Percentiles rank a stretch among this genome's conserved stretches.
Conservation (phyloP, 2,888 invertebrate genomes). For the Anthoptus insignis region DNA sequence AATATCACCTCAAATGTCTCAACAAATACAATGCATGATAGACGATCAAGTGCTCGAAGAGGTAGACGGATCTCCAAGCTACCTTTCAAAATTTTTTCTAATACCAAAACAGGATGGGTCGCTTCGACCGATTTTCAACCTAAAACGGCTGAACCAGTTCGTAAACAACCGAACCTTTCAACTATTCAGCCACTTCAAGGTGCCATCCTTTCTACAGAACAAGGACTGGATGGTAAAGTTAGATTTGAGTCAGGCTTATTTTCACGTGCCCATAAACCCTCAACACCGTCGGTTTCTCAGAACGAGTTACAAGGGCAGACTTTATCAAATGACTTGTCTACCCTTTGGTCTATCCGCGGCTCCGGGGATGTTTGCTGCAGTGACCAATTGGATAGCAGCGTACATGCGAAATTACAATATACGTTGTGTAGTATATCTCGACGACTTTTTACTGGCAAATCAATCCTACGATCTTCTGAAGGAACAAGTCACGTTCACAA, state of each 20-base stretch:
- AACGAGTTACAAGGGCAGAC: conserved; percentile 29
- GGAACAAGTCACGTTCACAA: too few relatives aligned
- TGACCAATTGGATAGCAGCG: background rate
- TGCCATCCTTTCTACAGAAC: conserved; percentile 43
- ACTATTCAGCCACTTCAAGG: conserved; percentile 40
- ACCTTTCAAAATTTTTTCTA: conserved; percentile 43
- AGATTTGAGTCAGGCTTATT: conserved; percentile 47
- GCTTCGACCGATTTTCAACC: conserved; percentile 40
- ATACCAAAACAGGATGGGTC: conserved; percentile 39
- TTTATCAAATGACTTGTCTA: conserved; percentile 39
- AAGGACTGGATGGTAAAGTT: conserved; percentile 45
- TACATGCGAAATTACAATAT: background rate
- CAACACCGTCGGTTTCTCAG: conserved; percentile 44
- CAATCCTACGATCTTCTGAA: background rate
- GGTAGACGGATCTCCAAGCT: conserved; percentile 34
- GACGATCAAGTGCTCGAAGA: conserved; percentile 35
- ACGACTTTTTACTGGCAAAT: background rate
- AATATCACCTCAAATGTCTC: conserved; percentile 22
- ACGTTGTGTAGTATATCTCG: background rate
- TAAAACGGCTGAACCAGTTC: conserved; percentile 40
- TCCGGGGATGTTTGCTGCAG: background rate
- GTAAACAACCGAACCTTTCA: conserved; percentile 34
- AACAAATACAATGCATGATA: conserved; percentile 42
- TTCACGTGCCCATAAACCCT: conserved; percentile 40
- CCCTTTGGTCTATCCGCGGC: background rate